Evolutionary conservation across 2,113 vertebrate species (phyloP).

Genomic region (Taxidea taxus): DNA sequence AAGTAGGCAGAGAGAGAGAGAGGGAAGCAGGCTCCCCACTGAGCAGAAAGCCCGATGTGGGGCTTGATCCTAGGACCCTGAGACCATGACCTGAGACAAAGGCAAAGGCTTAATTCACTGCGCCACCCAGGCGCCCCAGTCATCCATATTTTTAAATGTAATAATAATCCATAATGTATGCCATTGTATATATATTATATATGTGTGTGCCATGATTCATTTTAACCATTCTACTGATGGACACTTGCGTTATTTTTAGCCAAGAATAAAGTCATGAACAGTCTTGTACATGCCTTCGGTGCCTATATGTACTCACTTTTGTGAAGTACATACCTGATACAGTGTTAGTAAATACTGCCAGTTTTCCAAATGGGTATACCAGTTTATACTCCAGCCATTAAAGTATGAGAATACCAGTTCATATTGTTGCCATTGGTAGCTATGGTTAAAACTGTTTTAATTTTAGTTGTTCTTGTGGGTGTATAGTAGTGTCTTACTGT

Average conservation of each 20-base stretch:
- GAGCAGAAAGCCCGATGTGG: too few relatives aligned
- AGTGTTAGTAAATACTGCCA: not conserved
- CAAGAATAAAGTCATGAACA: not conserved
- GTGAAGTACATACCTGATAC: not conserved
- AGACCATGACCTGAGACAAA: too few relatives aligned
- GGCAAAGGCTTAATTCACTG: too few relatives aligned
- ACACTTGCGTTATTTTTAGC: not conserved
- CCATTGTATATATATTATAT: not conserved
- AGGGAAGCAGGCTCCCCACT: too few relatives aligned
- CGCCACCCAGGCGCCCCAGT: too few relatives aligned
- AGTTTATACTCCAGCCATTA: not conserved
- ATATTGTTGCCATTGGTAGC: not conserved
- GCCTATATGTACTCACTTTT: not conserved
- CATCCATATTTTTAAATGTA: not conserved
- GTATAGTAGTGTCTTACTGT: not conserved
- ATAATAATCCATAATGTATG: not conserved
- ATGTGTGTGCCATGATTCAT: not conserved
- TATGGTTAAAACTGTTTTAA: slow-evolving; percentile 24
- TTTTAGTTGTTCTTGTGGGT: slow-evolving; percentile 16
- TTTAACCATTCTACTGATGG: not conserved
- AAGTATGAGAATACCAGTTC: not conserved
- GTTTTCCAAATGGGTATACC: not conserved
- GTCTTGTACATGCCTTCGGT: not conserved
- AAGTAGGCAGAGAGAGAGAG: too few relatives aligned
- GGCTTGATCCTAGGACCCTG: too few relatives aligned